These are phyloP conservation scores for Gortyna flavago DNA, from an alignment of 2,888 invertebrate species.

Conservation along the genomic window DNA sequence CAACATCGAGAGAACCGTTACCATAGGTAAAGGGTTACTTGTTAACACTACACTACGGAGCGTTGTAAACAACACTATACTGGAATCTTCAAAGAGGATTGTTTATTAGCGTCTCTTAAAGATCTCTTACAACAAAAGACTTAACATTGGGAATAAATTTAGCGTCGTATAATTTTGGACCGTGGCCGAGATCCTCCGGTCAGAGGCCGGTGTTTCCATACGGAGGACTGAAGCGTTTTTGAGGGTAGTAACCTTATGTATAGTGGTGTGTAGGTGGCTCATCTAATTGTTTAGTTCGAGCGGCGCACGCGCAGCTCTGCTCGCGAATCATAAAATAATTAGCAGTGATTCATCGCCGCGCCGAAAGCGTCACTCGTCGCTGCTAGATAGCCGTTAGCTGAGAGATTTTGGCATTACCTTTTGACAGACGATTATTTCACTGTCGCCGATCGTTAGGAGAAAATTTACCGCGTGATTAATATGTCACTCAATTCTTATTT, in stretches of 20 bases:
- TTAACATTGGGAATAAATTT: conserved; percentile 83
- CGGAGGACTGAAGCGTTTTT: conserved; percentile 54
- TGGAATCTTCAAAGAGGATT: conserved; percentile 84
- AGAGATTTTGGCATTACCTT: conserved; percentile 86
- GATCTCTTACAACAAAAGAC: conserved; percentile 82
- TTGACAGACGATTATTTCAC: conserved; percentile 88
- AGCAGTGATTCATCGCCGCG: conserved; percentile 84
- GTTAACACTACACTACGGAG: conserved; percentile 74
- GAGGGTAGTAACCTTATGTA: conserved; percentile 45
- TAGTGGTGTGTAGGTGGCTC: conserved; percentile 60
- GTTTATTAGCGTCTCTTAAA: conserved; percentile 78
- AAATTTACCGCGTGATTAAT: conserved; percentile 82
- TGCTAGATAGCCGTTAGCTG: conserved; percentile 76
- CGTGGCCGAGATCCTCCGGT: conserved; percentile 71
- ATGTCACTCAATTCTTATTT: conserved; percentile 74
- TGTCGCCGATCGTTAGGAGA: conserved; percentile 86
- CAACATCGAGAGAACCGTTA: conserved; percentile 35
- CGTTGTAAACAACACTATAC: conserved; percentile 83
- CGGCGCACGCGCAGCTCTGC: conserved; percentile 64
- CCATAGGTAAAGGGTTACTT: conserved; percentile 64
- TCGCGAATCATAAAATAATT: conserved; percentile 85
- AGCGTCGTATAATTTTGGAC: conserved; percentile 79
- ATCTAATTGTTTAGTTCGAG: conserved; percentile 77
- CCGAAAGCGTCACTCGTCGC: conserved; percentile 82
- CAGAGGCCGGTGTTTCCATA: conserved; percentile 71